Base-by-base conservation (phyloP, 2,113 vertebrate species). In the Amblyopsis rosae region DNA sequence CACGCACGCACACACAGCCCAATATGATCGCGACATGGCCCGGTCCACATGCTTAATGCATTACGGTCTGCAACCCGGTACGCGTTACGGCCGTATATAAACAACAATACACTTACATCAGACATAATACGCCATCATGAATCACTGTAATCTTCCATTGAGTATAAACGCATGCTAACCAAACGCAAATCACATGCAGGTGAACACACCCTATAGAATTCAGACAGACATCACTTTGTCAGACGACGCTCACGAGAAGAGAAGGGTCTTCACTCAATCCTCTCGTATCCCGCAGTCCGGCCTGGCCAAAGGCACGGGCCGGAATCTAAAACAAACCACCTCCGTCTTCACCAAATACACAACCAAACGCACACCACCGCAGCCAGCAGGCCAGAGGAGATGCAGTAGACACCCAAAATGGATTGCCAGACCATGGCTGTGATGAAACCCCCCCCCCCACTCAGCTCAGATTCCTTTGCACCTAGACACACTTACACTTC, bases 181-280 rank as follows among this genome's bases (percentile, higher is more conserved):
- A 26, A 26, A 26, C 26, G 3, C 26, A 26, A 26, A 26, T 26
- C 26, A 26, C 26, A 26, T 26, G 26, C 50, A 55, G 65, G 55
- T 35, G 60, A 48, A 73, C 64, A 61, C 55, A 47, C 67, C 62
- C 49, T 81, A 13, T 76, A 77, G 85, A 78, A 80, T 68, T 69
- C 67, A 77, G 69, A 64, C 56, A 67, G 62, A 76, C 67, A 73
- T 55, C 72, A 70, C 65, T 83, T 73, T 62, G 72, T 69, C 53
- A 83, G 73, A 79, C 72, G 77, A 81, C 54, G 77, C 70, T 86
- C 76, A 70, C 46, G 74, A 73, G 53, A 66, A 76, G 50, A 55
- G 19, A 26, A 26, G 26, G 26, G 26, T 26, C 26, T 26, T 26
- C 26, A 26, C 26, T 26, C 26, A 26, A 26, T 26, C 26, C 26